These are phyloP conservation scores for Temnothorax unifasciatus DNA, from an alignment of 2,888 invertebrate genomes.

Conservation along the genomic window DNA sequence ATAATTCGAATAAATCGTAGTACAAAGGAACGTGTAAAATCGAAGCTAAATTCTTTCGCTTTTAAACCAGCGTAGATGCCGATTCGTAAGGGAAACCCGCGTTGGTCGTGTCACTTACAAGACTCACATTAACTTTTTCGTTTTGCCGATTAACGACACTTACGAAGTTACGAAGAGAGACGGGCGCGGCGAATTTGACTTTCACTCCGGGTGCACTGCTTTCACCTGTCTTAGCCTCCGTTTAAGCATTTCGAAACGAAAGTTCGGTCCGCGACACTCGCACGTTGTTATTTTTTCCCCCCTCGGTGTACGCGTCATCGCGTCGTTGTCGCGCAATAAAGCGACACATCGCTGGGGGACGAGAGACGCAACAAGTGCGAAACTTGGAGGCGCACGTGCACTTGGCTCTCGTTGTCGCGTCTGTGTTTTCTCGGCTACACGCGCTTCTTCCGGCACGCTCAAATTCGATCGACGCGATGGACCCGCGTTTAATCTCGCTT, in stretches of 20 bases:
- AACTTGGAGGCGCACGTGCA: background rate
- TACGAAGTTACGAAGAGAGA: constrained; percentile 22
- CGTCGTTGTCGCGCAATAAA: background rate
- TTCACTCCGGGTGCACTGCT: constrained; percentile 72
- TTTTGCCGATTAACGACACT: constrained; percentile 63
- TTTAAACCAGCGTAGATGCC: background rate
- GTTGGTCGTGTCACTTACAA: background rate
- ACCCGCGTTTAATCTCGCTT: constrained; percentile 21
- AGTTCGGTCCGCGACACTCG: constrained; percentile 27
- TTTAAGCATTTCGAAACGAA: constrained; percentile 64
- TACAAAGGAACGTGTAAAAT: background rate
- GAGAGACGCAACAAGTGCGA: background rate
- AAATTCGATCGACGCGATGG: constrained; percentile 11
- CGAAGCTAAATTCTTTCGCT: background rate
- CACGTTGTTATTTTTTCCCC: background rate
- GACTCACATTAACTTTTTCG: constrained; percentile 35
- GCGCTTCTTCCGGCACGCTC: background rate
- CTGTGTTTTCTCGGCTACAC: background rate
- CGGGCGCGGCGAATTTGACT: constrained; percentile 67
- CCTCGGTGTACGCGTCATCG: background rate
- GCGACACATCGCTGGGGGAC: background rate
- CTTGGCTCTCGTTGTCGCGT: background rate
- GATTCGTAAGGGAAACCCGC: background rate
- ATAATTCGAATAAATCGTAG: background rate
- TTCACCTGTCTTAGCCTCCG: constrained; percentile 60